phyloP scores from a whole-genome alignment of 2,113 vertebrate genomes.

The Australoheros scitulus region DNA sequence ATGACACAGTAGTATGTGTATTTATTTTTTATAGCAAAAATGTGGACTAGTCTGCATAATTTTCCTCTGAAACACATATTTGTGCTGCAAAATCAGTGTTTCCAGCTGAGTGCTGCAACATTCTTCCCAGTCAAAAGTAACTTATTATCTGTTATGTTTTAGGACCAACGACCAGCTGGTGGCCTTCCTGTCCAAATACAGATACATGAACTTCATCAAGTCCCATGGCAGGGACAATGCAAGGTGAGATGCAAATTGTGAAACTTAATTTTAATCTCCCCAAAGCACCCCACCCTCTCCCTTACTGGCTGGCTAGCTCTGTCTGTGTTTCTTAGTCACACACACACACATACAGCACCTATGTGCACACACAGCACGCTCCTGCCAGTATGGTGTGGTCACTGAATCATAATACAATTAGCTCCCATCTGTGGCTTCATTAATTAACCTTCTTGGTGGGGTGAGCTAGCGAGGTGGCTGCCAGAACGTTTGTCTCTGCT shows the following conservation, averaged over 20 bases:
- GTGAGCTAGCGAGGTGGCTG: slow-evolving; percentile 37
- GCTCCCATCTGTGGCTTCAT: slow-evolving; percentile 66
- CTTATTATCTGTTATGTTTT: slow-evolving; percentile 41
- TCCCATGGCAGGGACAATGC: slow-evolving; percentile 98
- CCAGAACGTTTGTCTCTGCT: slow-evolving; percentile 26
- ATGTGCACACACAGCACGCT: background rate
- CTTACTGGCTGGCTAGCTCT: background rate
- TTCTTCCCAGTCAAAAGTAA: slow-evolving; percentile 35
- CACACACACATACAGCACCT: slow-evolving; percentile 14
- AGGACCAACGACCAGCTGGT: slow-evolving; percentile 98
- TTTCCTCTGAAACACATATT: slow-evolving; percentile 5
- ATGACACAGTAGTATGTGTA: background rate
- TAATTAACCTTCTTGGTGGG: slow-evolving; percentile 71
- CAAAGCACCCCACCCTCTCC: background rate
- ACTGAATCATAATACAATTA: slow-evolving; percentile 72
- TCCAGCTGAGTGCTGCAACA: background rate
- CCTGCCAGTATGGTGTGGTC: slow-evolving; percentile 44
- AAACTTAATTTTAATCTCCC: slow-evolving; percentile 9
- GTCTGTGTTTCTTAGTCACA: slow-evolving; percentile 3
- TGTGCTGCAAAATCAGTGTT: slow-evolving; percentile 11
- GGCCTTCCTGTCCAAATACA: slow-evolving; percentile 94
- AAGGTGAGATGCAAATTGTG: slow-evolving; percentile 79
- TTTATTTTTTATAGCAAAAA: background rate
- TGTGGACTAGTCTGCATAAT: slow-evolving; percentile 4
- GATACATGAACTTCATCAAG: slow-evolving; percentile 98